Evolutionary conservation across 2,113 vertebrate species (phyloP).

Genomic region (Cygnus atratus): DNA sequence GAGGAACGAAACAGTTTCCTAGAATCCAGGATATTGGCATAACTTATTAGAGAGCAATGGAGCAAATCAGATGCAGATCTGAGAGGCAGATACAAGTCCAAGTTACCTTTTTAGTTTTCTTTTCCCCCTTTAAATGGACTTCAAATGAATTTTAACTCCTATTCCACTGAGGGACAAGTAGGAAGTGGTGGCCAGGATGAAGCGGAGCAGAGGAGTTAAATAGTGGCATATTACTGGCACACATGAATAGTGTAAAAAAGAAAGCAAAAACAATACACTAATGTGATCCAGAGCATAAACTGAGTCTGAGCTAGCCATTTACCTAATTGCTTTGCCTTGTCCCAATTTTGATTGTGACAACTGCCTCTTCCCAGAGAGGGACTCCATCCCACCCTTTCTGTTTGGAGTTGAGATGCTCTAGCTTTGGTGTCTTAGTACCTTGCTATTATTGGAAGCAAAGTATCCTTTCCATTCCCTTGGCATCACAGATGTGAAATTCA

Average conservation of each 20-base stretch:
- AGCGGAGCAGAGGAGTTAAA: not conserved
- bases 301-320: not conserved
- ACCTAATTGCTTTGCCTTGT: not conserved
- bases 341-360: not conserved
- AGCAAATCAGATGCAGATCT: not conserved
- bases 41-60: not conserved
- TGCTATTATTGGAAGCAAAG: constrained; percentile 35
- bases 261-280: not conserved
- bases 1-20: not conserved
- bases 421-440: not conserved
- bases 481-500: not conserved
- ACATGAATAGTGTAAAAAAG: not conserved
- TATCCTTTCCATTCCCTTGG: not conserved
- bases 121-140: not conserved
- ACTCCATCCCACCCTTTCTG: not conserved
- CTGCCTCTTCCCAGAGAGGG: not conserved
- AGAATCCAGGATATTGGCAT: not conserved
- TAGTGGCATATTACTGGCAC: not conserved
- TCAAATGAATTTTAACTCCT: not conserved
- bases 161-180: not conserved
- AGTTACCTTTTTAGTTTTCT: not conserved
- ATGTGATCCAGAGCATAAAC: not conserved
- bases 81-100: not conserved
- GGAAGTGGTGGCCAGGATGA: not conserved
- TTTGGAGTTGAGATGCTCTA: not conserved